phyloP scores from a whole-genome alignment of 1,140 invertebrate genomes.

The Diorhabda carinulata region DNA sequence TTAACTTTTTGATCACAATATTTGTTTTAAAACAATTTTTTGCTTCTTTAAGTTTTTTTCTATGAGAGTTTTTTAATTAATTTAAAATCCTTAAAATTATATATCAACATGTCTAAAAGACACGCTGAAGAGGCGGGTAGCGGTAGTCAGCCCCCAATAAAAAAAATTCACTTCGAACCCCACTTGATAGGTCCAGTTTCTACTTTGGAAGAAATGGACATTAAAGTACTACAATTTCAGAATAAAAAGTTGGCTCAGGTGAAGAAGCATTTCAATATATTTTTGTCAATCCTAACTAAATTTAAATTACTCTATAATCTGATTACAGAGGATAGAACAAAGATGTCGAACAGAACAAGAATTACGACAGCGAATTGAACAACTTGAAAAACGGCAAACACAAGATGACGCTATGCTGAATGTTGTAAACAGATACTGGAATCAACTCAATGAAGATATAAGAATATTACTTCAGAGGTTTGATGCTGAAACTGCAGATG shows the following conservation, averaged over 20 bases:
- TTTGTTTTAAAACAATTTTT: no score
- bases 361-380: slow-evolving; percentile 87
- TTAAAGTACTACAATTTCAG: slow-evolving; percentile 94
- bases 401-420: slow-evolving; percentile 97
- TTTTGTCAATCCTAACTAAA: not conserved
- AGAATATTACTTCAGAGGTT: slow-evolving; percentile 89
- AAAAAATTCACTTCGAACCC: slow-evolving; percentile 92
- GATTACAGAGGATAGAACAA: slow-evolving; percentile 76
- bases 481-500: slow-evolving; percentile 95
- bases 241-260: slow-evolving; percentile 95
- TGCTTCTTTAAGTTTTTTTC: no score
- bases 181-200: slow-evolving; percentile 88
- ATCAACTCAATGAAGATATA: slow-evolving; percentile 95
- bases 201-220: slow-evolving; percentile 94
- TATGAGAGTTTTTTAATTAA: no score
- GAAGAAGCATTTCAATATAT: slow-evolving; percentile 27
- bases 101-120: slow-evolving; percentile 41
- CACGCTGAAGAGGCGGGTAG: slow-evolving; percentile 41
- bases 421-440: slow-evolving; percentile 98
- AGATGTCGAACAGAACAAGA: slow-evolving; percentile 85
- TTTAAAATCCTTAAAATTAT: no score
- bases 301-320: not conserved
- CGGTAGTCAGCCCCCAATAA: slow-evolving; percentile 69
- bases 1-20: no score
- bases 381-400: slow-evolving; percentile 93